Evolutionary conservation across 2,113 vertebrate species (phyloP), one percentile per base, ranked within the genome.

Genomic region (Alaudala cheleensis): DNA sequence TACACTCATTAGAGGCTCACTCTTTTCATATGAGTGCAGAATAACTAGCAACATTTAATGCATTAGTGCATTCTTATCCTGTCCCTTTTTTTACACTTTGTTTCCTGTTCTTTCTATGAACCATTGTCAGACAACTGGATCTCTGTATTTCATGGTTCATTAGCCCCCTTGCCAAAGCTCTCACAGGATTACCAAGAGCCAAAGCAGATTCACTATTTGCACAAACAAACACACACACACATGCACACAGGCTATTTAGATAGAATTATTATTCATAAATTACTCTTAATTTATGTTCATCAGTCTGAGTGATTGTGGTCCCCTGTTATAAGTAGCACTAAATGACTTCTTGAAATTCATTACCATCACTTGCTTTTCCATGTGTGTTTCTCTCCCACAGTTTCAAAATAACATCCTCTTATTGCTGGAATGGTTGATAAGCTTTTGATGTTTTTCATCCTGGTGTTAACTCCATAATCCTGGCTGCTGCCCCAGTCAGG

Each of bases 231-330:
- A 62, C 47, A 49, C 10, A 13, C 39, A 50, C 24, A 29, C 5
- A 61, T 6, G 6, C 33, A 53, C 33, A 34, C 3, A 54, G 40
- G 13, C 20, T 77, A 51, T 79, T 94, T 70, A 73, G 54, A 70
- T 44, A 37, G n/a, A 95, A 86, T 86, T 86, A 73, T 91, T 94
- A 80, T 60, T 90, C 58, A 80, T 88, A 90, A 86, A 83, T 94
- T 95, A 91, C 64, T 60, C 64, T 81, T 73, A 90, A 93, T 94
- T 92, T 86, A 53, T 81, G 76, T 74, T 95, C 26, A 31, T 81
- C 76, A 92, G 49, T 64, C 67, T 96, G 92, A 88, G 74, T 86
- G 88, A 53, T 47, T 86, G 65, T 31, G 14, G 28, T 86, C 56
- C 31, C 51, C 33, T 44, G 6, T 73, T 91, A 56, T 3, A 25